These are phyloP conservation scores for Pheosia tremula DNA, from an alignment of 2,888 invertebrate genomes.

Conservation along the genomic window DNA sequence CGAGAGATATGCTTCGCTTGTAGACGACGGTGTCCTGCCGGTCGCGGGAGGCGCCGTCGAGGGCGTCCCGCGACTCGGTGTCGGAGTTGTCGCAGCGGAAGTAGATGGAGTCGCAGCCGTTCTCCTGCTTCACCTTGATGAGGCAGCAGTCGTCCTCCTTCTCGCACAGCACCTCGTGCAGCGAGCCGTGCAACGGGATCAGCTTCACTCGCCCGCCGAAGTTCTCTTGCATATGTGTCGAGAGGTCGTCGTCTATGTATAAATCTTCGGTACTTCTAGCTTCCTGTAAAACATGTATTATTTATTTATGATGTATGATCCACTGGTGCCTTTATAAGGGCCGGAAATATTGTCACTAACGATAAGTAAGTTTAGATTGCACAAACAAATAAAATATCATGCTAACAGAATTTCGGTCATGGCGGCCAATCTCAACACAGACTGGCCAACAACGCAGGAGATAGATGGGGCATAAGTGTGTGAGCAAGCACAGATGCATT, in stretches of 20 bases:
- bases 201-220: slow-evolving; percentile 74
- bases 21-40: slow-evolving; percentile 68
- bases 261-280: slow-evolving; percentile 83
- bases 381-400: too few relatives aligned
- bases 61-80: slow-evolving; percentile 66
- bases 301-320: not conserved
- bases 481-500: too few relatives aligned
- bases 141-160: slow-evolving; percentile 78
- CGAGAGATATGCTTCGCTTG: slow-evolving; percentile 73
- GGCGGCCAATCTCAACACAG: too few relatives aligned
- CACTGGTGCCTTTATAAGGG: too few relatives aligned
- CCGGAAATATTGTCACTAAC: too few relatives aligned
- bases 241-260: slow-evolving; percentile 83
- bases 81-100: slow-evolving; percentile 74
- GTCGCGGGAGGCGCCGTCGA: slow-evolving; percentile 54
- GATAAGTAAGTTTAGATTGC: too few relatives aligned
- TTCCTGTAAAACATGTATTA: slow-evolving; percentile 56
- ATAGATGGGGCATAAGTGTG: too few relatives aligned
- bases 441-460: too few relatives aligned
- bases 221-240: slow-evolving; percentile 75
- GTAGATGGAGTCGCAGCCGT: slow-evolving; percentile 75
- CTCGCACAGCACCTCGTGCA: slow-evolving; percentile 79
- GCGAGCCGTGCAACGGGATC: slow-evolving; percentile 73
- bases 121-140: slow-evolving; percentile 75
- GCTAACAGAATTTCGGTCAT: too few relatives aligned